phyloP scores from a whole-genome alignment of 2,797 vertebrate species.

The Lacerta agilis region DNA sequence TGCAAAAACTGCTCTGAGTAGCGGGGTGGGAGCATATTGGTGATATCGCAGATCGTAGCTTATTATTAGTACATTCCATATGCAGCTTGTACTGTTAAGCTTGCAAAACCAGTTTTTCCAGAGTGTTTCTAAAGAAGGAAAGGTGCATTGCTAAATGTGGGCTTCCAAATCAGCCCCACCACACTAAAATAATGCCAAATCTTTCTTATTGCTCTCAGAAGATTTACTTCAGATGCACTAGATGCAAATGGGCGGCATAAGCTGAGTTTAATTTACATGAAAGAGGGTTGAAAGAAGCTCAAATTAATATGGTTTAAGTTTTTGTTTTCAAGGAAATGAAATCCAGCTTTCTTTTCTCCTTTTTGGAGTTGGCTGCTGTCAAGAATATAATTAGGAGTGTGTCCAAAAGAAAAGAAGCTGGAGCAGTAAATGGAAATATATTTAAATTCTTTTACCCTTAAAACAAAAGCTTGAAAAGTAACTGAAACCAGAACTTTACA shows the following conservation, averaged over 20 bases:
- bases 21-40: too few relatives aligned
- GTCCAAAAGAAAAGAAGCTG: background rate
- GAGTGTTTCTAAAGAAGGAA: background rate
- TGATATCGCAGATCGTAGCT: too few relatives aligned
- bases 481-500: background rate
- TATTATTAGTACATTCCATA: too few relatives aligned
- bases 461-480: background rate
- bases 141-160: background rate
- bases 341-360: background rate
- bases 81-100: too few relatives aligned
- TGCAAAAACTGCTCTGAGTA: background rate
- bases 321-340: background rate
- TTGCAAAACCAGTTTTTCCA: too few relatives aligned
- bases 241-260: background rate
- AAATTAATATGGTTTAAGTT: background rate
- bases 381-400: background rate
- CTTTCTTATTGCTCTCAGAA: too few relatives aligned
- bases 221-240: background rate
- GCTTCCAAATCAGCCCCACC: too few relatives aligned
- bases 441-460: background rate
- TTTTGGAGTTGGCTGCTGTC: background rate
- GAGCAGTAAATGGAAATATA: background rate
- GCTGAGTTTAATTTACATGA: background rate
- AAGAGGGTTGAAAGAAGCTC: background rate
- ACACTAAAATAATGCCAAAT: too few relatives aligned